Evolutionary conservation across 2,888 invertebrate genomes (phyloP).

Genomic region (Biston stratarius): DNA sequence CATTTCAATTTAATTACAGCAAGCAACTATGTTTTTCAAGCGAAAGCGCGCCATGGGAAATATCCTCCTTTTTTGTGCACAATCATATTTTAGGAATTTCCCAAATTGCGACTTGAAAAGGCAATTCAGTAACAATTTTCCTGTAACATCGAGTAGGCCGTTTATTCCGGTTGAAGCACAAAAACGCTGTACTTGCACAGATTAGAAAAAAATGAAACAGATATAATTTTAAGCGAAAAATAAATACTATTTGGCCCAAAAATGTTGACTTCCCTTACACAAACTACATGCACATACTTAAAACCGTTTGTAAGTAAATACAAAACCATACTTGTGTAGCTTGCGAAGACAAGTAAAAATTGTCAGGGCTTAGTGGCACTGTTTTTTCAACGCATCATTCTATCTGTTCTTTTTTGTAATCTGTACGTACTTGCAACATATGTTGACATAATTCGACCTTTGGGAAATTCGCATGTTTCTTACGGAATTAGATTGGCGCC

Average conservation of each 20-base stretch:
- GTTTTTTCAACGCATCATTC: no score
- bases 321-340: no score
- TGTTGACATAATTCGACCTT: constrained; percentile 66
- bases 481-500: constrained; percentile 60
- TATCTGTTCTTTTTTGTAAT: no score
- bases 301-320: no score
- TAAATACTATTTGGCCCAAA: no score
- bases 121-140: constrained; percentile 43
- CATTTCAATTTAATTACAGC: constrained; percentile 13
- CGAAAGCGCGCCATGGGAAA: constrained; percentile 26
- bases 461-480: constrained; percentile 66
- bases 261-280: no score
- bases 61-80: constrained; percentile 15
- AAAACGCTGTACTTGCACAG: constrained; percentile 41
- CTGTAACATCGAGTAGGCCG: constrained; percentile 44
- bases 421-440: constrained; percentile 44
- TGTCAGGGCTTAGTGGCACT: no score
- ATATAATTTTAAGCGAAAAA: no score
- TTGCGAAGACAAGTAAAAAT: no score
- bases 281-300: no score
- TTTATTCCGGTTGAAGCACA: constrained; percentile 50
- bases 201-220: no score
- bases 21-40: constrained; percentile 2
- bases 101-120: constrained; percentile 41
- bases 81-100: constrained; percentile 29